These are phyloP conservation scores for Drosophila rhopaloa DNA, from an alignment of 1,140 invertebrate genomes.

Conservation along the genomic window DNA sequence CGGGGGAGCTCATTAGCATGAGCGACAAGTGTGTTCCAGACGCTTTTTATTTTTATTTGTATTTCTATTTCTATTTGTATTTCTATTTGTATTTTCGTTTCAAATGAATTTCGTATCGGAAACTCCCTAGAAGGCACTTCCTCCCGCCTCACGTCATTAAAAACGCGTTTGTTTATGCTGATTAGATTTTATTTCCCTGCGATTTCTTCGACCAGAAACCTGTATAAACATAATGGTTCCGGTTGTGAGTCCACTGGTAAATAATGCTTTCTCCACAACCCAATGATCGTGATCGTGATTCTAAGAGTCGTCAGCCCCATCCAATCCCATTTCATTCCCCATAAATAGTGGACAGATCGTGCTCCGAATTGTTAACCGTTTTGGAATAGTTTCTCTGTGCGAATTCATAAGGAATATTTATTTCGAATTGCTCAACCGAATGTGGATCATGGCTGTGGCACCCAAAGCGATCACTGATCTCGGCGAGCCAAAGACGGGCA, in stretches of 20 bases:
- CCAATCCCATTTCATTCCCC: not conserved
- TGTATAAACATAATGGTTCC: conserved; percentile 7
- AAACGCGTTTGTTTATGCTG: conserved; percentile 60
- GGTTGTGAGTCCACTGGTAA: not conserved
- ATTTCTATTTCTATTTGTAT: not conserved
- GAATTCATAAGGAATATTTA: not conserved
- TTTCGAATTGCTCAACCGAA: conserved; percentile 17
- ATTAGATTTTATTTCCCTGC: conserved; percentile 49
- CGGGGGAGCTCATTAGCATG: conserved; percentile 39
- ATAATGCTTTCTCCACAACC: conserved; percentile 8
- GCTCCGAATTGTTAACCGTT: conserved; percentile 15
- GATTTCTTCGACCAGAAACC: conserved; percentile 1
- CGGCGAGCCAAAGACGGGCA: conserved; percentile 1
- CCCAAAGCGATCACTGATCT: conserved; percentile 11
- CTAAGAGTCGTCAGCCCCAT: not conserved
- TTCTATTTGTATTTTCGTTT: not conserved
- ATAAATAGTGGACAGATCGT: conserved; percentile 6
- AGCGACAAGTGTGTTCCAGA: conserved; percentile 11
- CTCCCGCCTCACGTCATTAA: conserved; percentile 41
- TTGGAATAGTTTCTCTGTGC: conserved; percentile 5
- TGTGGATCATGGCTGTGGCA: conserved; percentile 37
- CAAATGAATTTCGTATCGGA: conserved; percentile 41
- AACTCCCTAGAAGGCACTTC: conserved; percentile 36
- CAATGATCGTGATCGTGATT: conserved; percentile 6
- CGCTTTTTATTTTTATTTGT: not conserved